Evolutionary conservation across 1,140 invertebrate genomes (phyloP).

Genomic region (Dryas iulia): DNA sequence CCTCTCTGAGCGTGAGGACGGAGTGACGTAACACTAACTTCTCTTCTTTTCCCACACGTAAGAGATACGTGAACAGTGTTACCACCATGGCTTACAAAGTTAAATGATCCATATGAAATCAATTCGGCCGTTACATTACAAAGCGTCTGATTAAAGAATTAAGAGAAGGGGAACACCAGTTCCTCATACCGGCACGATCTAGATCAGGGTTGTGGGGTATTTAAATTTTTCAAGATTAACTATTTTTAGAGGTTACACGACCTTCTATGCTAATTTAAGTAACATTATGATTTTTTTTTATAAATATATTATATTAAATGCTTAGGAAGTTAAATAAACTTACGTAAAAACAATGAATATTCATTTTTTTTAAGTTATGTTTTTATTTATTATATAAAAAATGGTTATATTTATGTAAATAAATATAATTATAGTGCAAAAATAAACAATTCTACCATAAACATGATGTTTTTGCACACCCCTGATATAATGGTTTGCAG

Average conservation of each 20-base stretch:
- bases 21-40: no score
- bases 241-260: background rate
- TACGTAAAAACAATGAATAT: no score
- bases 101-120: background rate
- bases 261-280: background rate
- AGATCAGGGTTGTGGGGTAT: background rate
- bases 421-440: background rate
- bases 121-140: background rate
- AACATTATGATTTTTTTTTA: background rate
- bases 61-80: no score
- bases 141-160: slow-evolving; percentile 25
- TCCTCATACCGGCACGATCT: slow-evolving; percentile 22
- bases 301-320: no score
- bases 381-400: background rate
- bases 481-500: slow-evolving; percentile 32
- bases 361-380: no score
- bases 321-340: background rate
- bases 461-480: background rate
- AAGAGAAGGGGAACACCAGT: slow-evolving; percentile 29
- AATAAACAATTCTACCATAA: background rate
- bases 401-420: background rate
- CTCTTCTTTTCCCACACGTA: no score
- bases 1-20: no score
- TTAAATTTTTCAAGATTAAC: background rate
- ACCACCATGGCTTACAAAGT: background rate